phyloP scores from a whole-genome alignment of 2,888 invertebrate species.

The Dolichopus griseipennis region DNA sequence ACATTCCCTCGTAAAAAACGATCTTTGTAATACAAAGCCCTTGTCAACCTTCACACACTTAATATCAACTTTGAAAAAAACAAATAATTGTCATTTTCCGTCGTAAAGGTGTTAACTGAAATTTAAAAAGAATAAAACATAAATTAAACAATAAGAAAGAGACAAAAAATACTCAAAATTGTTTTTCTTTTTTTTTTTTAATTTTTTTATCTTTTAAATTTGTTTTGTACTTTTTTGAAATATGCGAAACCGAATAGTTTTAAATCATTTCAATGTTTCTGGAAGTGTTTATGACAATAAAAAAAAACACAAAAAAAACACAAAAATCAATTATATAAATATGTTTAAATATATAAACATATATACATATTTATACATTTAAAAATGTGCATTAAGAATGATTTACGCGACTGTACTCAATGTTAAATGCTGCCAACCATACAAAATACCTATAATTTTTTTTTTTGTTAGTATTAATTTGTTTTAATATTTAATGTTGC shows the following conservation, averaged over 20 bases:
- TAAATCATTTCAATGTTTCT: background rate
- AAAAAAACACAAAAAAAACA: background rate
- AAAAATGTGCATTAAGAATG: background rate
- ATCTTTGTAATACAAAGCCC: too few species aligned
- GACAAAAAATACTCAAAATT: background rate
- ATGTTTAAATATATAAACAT: too few species aligned
- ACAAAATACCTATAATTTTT: background rate
- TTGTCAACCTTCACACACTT: too few species aligned
- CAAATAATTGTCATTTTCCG: too few species aligned
- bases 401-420: conserved; percentile 6
- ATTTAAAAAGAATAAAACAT: too few species aligned
- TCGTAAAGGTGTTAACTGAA: too few species aligned
- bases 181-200: background rate
- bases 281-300: conserved; percentile 2
- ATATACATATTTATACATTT: too few species aligned
- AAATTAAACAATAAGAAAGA: too few species aligned
- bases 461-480: background rate
- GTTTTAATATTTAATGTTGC: background rate
- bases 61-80: too few species aligned
- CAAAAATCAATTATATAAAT: background rate
- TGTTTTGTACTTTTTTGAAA: background rate
- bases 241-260: conserved; percentile 1
- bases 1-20: too few species aligned
- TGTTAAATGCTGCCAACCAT: background rate
- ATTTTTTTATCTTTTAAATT: background rate